Conservation (phyloP, 2,113 vertebrate species). For the Saccopteryx bilineata region DNA sequence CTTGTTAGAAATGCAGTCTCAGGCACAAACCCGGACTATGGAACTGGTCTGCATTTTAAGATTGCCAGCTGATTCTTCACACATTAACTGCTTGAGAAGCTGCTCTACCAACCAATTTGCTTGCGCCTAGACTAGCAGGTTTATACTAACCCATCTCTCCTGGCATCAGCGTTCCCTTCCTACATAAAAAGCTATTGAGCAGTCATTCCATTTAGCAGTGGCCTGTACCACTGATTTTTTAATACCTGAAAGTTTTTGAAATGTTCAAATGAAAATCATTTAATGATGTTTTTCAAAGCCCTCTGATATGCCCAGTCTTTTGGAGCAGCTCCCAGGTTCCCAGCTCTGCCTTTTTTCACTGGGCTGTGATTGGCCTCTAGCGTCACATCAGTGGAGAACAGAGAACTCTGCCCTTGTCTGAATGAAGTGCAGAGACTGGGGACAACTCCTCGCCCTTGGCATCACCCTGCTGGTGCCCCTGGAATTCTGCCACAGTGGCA, state of each 20-base stretch:
- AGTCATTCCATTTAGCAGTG: not conserved
- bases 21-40: not conserved
- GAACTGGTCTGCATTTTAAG: not conserved
- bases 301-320: not conserved
- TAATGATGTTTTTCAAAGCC: not conserved
- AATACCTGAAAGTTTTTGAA: not conserved
- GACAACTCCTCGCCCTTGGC: not conserved
- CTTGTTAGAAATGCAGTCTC: not conserved
- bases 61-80: not conserved
- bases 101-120: not conserved
- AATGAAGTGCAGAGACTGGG: not conserved
- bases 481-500: not conserved
- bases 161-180: not conserved
- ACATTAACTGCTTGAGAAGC: not conserved
- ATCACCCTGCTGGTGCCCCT: not conserved
- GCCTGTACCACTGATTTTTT: not conserved
- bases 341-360: not conserved
- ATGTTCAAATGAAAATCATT: not conserved
- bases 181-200: not conserved
- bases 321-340: not conserved
- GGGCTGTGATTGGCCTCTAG: not conserved
- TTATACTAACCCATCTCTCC: not conserved
- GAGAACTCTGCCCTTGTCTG: not conserved
- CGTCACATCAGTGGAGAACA: fast-evolving
- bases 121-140: not conserved